Conservation (phyloP, 2,113 vertebrate genomes). For the Neodontobutis hainanensis region DNA sequence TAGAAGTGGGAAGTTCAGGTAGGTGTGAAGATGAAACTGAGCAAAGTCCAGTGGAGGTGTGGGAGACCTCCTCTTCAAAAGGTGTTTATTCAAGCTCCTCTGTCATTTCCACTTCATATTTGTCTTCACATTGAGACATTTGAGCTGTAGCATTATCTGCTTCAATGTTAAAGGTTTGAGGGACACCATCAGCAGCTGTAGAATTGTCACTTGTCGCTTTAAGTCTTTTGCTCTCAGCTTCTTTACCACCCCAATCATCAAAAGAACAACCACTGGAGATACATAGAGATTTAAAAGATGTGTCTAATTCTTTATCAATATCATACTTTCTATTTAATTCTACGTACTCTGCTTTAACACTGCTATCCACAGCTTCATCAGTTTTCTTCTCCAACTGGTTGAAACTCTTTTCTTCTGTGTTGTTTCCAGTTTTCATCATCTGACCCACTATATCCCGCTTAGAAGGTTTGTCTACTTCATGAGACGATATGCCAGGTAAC, state of each 20-base stretch:
- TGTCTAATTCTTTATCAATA: neutral
- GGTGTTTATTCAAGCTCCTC: neutral
- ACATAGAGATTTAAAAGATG: neutral
- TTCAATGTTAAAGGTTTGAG: neutral
- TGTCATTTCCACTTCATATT: neutral
- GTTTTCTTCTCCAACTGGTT: constrained; percentile 14
- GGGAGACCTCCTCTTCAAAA: neutral
- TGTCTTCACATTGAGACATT: constrained; percentile 1
- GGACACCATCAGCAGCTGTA: neutral
- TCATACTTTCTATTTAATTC: neutral
- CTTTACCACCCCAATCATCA: neutral
- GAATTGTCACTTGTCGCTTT: neutral
- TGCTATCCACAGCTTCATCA: constrained; percentile 1
- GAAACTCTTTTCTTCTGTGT: constrained; percentile 62
- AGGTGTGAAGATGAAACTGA: neutral
- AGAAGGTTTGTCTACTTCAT: constrained; percentile 38
- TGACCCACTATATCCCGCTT: constrained; percentile 54
- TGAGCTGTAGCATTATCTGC: neutral
- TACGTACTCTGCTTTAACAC: neutral
- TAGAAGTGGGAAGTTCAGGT: neutral
- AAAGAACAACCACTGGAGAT: neutral
- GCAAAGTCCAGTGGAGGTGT: neutral
- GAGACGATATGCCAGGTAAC: constrained; percentile 2
- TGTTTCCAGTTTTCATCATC: constrained; percentile 74
- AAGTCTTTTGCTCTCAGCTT: neutral